These are phyloP conservation scores for Tiliacea aurago DNA, from an alignment of 2,888 invertebrate genomes.

Conservation along the genomic window DNA sequence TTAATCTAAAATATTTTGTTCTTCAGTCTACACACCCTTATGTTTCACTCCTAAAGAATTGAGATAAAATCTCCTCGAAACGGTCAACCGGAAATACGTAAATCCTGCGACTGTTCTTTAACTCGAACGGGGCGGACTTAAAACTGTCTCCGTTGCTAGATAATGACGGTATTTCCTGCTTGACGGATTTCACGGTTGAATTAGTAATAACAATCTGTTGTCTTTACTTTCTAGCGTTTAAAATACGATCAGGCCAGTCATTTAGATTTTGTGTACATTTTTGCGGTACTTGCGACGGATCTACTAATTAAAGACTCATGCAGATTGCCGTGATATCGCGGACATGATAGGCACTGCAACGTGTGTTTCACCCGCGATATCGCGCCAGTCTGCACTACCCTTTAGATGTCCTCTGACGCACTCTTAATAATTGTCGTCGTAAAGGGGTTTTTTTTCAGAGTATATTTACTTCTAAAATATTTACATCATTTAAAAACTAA, in stretches of 20 bases:
- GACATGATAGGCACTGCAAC: too few species aligned
- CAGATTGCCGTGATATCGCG: too few species aligned
- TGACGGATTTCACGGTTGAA: constrained; percentile 47
- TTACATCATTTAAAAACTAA: too few species aligned
- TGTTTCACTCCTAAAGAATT: constrained; percentile 57
- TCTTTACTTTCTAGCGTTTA: constrained; percentile 1
- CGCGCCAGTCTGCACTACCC: too few species aligned
- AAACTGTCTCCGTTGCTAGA: constrained; percentile 59
- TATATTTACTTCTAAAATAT: too few species aligned
- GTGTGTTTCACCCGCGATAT: too few species aligned
- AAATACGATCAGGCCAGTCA: neutral
- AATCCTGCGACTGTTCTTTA: constrained; percentile 69
- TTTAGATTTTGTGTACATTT: neutral
- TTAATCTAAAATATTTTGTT: neutral
- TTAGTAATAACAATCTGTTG: constrained; percentile 50
- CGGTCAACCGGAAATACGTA: constrained; percentile 75
- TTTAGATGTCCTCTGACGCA: too few species aligned
- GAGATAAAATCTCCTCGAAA: constrained; percentile 68
- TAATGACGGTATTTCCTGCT: constrained; percentile 59
- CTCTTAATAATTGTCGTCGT: too few species aligned
- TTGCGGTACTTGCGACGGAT: neutral
- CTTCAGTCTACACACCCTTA: neutral
- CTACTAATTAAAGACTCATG: neutral
- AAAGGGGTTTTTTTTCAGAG: too few species aligned
- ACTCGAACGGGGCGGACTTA: constrained; percentile 65